Conservation (phyloP, 2,113 vertebrate genomes). For the Boulengeromyrus knoepffleri region DNA sequence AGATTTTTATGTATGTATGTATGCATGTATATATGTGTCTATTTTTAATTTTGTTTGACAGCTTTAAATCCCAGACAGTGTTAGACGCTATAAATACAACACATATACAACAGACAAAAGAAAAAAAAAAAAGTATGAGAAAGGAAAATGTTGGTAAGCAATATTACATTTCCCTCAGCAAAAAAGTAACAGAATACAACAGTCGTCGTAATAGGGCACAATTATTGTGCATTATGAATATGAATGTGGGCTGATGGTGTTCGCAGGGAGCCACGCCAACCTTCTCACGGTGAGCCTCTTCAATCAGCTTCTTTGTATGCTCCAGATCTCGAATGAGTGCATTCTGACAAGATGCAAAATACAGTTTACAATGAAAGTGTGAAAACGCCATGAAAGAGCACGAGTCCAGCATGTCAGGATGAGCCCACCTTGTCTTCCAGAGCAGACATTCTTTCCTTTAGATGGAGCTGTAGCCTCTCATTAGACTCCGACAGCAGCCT, state of each 20-base stretch:
- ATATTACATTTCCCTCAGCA: background rate
- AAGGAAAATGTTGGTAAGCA: background rate
- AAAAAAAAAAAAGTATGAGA: background rate
- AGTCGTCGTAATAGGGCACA: background rate
- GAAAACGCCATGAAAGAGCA: background rate
- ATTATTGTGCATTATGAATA: background rate
- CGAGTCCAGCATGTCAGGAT: background rate
- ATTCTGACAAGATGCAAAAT: constrained; percentile 62
- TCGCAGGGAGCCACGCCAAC: constrained; percentile 44
- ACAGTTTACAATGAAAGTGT: background rate
- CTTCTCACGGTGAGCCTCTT: constrained; percentile 93
- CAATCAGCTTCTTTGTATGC: constrained; percentile 82
- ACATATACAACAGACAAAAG: background rate
- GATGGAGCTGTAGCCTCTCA: constrained; percentile 91
- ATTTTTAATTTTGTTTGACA: background rate
- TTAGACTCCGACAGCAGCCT: constrained; percentile 94
- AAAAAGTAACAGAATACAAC: background rate
- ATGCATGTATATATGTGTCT: background rate
- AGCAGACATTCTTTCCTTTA: constrained; percentile 94
- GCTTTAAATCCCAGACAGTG: background rate
- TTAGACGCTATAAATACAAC: background rate
- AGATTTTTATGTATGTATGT: background rate
- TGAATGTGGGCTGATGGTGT: background rate
- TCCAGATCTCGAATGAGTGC: constrained; percentile 85
- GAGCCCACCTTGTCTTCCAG: constrained; percentile 88